A percentile compares a stretch with the other conserved stretches of the same genome.
Conservation (phyloP, 2,888 invertebrate genomes). For the Zaprionus lineosus region DNA sequence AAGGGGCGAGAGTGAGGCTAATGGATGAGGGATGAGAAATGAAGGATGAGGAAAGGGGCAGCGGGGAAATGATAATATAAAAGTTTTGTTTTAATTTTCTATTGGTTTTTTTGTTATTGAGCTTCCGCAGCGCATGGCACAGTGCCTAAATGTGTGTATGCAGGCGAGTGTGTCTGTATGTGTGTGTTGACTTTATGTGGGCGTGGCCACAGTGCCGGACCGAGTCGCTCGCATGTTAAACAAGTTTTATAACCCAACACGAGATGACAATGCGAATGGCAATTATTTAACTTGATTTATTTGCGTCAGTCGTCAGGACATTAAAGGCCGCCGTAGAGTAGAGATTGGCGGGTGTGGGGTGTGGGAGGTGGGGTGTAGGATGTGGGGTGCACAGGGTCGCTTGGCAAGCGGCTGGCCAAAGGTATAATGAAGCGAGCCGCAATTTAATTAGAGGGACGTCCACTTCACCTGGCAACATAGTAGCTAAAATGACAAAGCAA, state of each 20-base stretch:
- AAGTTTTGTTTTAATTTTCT: conserved; percentile 42
- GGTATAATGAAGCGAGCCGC: conserved; percentile 64
- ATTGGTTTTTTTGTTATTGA: conserved; percentile 32
- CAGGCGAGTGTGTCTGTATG: not conserved
- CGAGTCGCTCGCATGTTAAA: conserved; percentile 20
- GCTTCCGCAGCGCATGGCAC: conserved; percentile 28
- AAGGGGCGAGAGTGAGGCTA: not conserved
- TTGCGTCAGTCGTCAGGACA: conserved; percentile 60
- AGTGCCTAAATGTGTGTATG: not conserved
- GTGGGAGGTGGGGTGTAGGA: not conserved
- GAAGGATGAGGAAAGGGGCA: not conserved
- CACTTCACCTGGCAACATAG: conserved; percentile 61
- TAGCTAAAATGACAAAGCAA: conserved; percentile 69
- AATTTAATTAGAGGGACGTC: conserved; percentile 72
- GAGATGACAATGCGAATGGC: conserved; percentile 67
- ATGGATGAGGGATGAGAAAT: not conserved
- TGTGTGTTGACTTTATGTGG: conserved; percentile 18
- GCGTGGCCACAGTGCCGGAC: conserved; percentile 26
- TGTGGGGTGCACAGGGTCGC: not conserved
- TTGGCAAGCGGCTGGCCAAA: conserved; percentile 25
- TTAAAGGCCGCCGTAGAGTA: too few species aligned
- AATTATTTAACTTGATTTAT: conserved; percentile 77
- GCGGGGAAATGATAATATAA: conserved; percentile 33
- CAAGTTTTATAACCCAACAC: conserved; percentile 43
- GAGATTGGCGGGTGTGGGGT: not conserved